Base-by-base conservation (phyloP, 2,888 invertebrate genomes). In the Drosophila mimica region DNA sequence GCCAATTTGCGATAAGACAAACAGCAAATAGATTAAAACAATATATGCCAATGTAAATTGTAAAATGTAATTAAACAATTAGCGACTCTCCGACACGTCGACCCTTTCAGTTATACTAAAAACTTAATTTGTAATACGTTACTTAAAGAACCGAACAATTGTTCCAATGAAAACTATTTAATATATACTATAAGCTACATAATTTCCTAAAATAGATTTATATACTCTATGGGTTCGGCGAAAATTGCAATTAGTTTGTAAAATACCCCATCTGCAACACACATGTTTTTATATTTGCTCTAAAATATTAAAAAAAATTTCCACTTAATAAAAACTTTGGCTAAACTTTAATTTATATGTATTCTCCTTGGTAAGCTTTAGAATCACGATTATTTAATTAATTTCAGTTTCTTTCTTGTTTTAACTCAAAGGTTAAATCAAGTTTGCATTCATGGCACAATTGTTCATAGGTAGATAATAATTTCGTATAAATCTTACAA, bases 1-100 rank as follows among this genome's bases (percentile, higher is more conserved):
- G 63, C 48, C 56, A 70, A 74, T 60, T 66, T 62, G 13, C 51
- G 71, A 66, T 70, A 61, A 76, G 61, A 53, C 33, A 48, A 15
- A 61, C 52, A 62, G 43, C 28, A 54, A 60, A 63, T 38, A 62
- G 48, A 51, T 59, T 5, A n/a, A 51, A 31, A 51, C 9, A 3
- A n/a, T 31, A 20, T 61, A 60, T 64, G 28, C 49, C 38, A 38
- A 25, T 36, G 36, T 36, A 6, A 36, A 33, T 48, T 34, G 31
- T 49, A 33, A 57, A 46, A 38, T 49, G 49, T 53, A 53, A 43
- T 51, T 51, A n/a, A 33, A 38, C 25, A 46, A 15, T 25, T 25
- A 25, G 15, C 15, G 25, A 25, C 15, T 43, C 20, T 6, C 20
- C 20, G 11, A 20, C 20, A 43, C 43, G 11, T 20, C 43, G 43